phyloP scores from a whole-genome alignment of 2,113 vertebrate species.

The Cyanoramphus novaezelandiae region DNA sequence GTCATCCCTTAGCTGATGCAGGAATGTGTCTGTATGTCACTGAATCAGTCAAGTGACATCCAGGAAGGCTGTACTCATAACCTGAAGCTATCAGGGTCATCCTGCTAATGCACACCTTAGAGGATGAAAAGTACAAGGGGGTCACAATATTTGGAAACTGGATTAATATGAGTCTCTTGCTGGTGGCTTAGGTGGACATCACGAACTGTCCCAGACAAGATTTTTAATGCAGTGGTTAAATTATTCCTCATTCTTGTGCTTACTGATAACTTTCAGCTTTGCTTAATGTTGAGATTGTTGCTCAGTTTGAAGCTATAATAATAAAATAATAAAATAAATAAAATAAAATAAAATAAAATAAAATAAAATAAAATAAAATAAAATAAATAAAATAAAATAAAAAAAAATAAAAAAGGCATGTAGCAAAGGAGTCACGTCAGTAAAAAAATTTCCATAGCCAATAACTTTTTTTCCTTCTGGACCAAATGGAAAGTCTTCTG shows the following conservation, averaged over 20 bases:
- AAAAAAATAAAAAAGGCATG: background rate
- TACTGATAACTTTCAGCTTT: background rate
- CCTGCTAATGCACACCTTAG: background rate
- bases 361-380: background rate
- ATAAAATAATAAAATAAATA: background rate
- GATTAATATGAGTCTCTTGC: background rate
- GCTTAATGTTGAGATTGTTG: background rate
- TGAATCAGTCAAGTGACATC: background rate
- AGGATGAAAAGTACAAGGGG: background rate
- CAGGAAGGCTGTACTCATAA: background rate
- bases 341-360: too few species aligned
- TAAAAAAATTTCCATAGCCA: background rate
- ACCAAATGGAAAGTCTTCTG: background rate
- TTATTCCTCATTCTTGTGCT: background rate
- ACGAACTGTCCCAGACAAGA: background rate
- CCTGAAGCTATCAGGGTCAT: background rate
- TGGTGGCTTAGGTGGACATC: background rate
- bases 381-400: too few species aligned
- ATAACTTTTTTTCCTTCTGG: background rate
- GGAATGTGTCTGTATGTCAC: fast-evolving
- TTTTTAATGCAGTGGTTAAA: background rate
- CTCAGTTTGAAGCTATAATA: background rate
- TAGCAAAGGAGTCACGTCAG: background rate
- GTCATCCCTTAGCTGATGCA: background rate
- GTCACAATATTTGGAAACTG: background rate